Percentiles rank a stretch among this genome's conserved stretches.
phyloP scores from a whole-genome alignment of 2,888 invertebrate species.

The Aradus depressus region DNA sequence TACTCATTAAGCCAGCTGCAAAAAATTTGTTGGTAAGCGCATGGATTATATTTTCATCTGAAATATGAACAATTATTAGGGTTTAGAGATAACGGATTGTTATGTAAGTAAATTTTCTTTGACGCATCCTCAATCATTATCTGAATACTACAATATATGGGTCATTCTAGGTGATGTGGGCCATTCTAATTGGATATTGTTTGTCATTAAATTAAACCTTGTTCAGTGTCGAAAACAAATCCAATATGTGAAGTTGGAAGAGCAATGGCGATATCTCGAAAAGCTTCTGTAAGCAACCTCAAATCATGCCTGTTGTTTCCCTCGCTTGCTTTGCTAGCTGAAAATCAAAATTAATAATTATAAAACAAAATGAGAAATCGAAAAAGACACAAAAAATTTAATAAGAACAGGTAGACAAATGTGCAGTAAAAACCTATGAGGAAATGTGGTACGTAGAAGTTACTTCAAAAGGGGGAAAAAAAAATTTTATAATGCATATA shows the following conservation, averaged over 20 bases:
- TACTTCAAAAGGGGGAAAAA: no score
- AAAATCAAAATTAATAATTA: no score
- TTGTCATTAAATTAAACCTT: not conserved
- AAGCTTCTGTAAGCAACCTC: not conserved
- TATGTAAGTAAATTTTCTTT: not conserved
- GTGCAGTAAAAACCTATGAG: no score
- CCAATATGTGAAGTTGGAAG: constrained; percentile 5
- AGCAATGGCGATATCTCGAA: constrained; percentile 1
- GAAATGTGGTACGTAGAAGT: no score
- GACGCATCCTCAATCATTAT: not conserved
- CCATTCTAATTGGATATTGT: not conserved
- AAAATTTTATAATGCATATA: no score
- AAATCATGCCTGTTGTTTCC: no score
- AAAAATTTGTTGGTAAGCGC: not conserved
- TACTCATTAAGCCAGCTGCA: constrained; percentile 1
- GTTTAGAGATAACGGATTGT: not conserved
- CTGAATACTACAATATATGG: no score
- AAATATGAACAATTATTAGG: constrained; percentile 5
- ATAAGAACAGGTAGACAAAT: no score
- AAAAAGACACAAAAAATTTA: no score
- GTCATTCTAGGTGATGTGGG: no score
- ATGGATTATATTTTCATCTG: not conserved
- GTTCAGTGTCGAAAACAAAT: not conserved
- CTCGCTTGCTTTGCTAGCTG: no score
- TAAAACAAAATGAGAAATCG: no score